Evolutionary conservation across 2,113 vertebrate species (phyloP).

Genomic region (Chauna torquata): DNA sequence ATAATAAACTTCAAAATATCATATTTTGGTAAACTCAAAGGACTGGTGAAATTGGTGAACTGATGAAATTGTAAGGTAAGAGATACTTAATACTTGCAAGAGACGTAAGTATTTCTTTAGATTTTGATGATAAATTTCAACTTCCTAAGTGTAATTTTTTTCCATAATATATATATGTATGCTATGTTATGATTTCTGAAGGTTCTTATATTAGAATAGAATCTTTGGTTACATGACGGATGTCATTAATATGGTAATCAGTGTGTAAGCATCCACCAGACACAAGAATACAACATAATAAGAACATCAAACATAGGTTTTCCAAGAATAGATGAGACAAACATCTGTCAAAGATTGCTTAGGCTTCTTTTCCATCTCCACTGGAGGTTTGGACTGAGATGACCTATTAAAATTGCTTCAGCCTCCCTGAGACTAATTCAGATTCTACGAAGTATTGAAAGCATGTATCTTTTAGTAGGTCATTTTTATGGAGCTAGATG

Average conservation of each 20-base stretch:
- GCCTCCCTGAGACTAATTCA: not conserved
- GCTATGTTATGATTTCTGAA: not conserved
- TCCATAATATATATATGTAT: not conserved
- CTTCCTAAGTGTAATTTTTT: not conserved
- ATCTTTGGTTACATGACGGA: not conserved
- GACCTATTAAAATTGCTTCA: not conserved
- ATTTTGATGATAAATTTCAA: not conserved
- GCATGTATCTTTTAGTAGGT: not conserved
- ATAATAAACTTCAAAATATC: not conserved
- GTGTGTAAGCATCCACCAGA: not conserved
- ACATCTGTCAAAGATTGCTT: not conserved
- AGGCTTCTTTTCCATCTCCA: not conserved
- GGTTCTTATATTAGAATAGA: not conserved
- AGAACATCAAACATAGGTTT: not conserved
- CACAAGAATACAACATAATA: not conserved
- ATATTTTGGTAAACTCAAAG: not conserved
- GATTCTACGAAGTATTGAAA: not conserved
- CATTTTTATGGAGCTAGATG: not conserved
- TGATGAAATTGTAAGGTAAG: not conserved
- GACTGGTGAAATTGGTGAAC: not conserved
- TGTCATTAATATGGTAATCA: not conserved
- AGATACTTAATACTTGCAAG: not conserved
- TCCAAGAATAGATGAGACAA: not conserved
- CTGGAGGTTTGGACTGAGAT: not conserved
- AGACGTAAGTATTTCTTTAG: not conserved